These are phyloP conservation scores for Microvelia longipes DNA, from an alignment of 1,140 invertebrate genomes.

Conservation along the genomic window DNA sequence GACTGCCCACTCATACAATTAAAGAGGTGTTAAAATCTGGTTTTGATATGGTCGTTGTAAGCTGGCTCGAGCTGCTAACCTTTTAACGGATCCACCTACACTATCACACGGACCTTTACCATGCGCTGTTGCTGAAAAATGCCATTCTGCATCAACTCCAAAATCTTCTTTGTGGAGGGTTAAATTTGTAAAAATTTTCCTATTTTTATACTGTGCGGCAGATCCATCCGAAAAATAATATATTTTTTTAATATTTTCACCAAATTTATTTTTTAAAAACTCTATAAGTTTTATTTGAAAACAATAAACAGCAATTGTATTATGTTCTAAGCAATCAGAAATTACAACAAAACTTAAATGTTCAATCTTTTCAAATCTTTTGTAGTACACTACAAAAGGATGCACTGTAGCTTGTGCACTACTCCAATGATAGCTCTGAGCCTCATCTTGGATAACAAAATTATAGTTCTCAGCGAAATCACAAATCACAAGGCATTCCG, in stretches of 20 bases:
- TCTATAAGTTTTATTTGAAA: not conserved
- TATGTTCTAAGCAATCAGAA: not conserved
- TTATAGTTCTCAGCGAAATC: slow-evolving; percentile 6
- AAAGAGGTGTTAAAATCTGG: slow-evolving; percentile 14
- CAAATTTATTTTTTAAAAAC: not conserved
- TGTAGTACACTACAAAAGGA: not conserved
- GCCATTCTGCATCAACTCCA: slow-evolving; percentile 17
- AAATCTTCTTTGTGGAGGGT: slow-evolving; percentile 5
- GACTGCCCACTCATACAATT: not conserved
- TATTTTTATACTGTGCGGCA: not conserved
- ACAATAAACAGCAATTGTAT: not conserved
- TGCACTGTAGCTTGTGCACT: slow-evolving; percentile 1
- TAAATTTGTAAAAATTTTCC: not conserved
- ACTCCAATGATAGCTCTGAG: not conserved
- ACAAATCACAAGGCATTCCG: not conserved
- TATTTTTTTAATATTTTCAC: not conserved
- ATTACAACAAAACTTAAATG: not conserved
- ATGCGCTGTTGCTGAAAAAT: slow-evolving; percentile 24
- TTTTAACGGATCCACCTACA: slow-evolving; percentile 22
- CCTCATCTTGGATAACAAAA: not conserved
- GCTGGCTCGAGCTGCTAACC: slow-evolving; percentile 19
- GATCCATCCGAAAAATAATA: not conserved
- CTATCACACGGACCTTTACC: slow-evolving; percentile 23
- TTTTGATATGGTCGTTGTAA: slow-evolving; percentile 15
- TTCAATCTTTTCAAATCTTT: not conserved